These are phyloP conservation scores for Mactra quadrangularis DNA, from an alignment of 1,140 invertebrate genomes.

Conservation along the genomic window DNA sequence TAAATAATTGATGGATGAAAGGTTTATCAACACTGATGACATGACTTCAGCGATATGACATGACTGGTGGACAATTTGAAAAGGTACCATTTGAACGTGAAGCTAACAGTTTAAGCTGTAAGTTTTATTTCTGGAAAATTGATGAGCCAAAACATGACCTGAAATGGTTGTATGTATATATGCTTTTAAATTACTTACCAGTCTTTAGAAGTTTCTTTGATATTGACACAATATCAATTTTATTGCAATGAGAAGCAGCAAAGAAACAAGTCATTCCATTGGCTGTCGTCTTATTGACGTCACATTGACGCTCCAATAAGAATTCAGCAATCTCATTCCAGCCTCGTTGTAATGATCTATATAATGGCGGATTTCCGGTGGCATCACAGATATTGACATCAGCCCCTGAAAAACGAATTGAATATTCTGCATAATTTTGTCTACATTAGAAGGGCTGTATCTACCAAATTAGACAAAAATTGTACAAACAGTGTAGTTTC, in stretches of 20 bases:
- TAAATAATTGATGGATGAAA: too few relatives aligned
- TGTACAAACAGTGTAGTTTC: too few relatives aligned
- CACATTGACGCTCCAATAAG: slow-evolving; percentile 46
- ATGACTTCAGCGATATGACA: too few relatives aligned
- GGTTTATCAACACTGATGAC: too few relatives aligned
- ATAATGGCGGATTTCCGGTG: slow-evolving; percentile 8
- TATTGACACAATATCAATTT: slow-evolving; percentile 17
- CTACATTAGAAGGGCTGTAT: too few relatives aligned
- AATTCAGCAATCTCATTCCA: slow-evolving; percentile 42
- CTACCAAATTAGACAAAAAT: too few relatives aligned
- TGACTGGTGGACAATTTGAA: too few relatives aligned
- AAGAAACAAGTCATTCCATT: slow-evolving; percentile 55
- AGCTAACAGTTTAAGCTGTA: too few relatives aligned
- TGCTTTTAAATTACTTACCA: slow-evolving; percentile 24
- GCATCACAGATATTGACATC: slow-evolving; percentile 37
- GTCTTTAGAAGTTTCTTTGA: slow-evolving; percentile 30
- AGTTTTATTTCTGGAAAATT: too few relatives aligned
- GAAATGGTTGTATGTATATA: not conserved
- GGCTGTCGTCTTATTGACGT: slow-evolving; percentile 50
- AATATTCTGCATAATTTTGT: too few relatives aligned
- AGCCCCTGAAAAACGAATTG: slow-evolving; percentile 15
- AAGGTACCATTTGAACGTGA: too few relatives aligned
- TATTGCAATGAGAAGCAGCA: slow-evolving; percentile 43
- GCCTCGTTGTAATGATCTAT: slow-evolving; percentile 29
- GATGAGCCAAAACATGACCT: too few relatives aligned